These are phyloP conservation scores for Amblyopsis hoosieri DNA, from an alignment of 2,797 vertebrate genomes.

Conservation along the genomic window DNA sequence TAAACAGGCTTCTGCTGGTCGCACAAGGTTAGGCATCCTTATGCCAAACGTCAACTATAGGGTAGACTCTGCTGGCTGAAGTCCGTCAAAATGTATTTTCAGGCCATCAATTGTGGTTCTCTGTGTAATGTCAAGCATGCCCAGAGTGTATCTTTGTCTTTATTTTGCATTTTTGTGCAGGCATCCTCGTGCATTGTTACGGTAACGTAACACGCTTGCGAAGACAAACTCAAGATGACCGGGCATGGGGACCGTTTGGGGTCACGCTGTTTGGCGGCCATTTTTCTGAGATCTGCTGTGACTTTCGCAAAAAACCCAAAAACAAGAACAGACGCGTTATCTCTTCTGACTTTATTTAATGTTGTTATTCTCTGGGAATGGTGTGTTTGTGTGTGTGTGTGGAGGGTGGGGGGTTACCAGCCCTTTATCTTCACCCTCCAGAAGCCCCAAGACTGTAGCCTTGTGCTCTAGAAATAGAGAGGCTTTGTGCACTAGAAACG, in stretches of 20 bases:
- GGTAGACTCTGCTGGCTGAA: too few relatives aligned
- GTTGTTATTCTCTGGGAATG: conserved; percentile 22
- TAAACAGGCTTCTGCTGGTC: conserved; percentile 1
- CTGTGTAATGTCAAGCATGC: background rate
- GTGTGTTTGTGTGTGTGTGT: background rate
- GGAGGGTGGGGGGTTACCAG: conserved; percentile 28
- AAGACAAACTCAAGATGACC: background rate
- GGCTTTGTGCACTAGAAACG: conserved; percentile 56
- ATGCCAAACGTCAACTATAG: background rate
- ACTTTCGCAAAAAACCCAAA: conserved; percentile 28
- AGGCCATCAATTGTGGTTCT: background rate
- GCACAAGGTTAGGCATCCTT: conserved; percentile 7
- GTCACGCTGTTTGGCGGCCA: background rate
- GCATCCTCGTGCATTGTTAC: conserved; percentile 4
- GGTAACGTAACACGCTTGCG: background rate
- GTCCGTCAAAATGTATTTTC: background rate
- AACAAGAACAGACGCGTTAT: conserved; percentile 27
- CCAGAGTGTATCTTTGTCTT: conserved; percentile 2
- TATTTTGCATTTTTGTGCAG: background rate
- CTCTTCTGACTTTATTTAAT: conserved; percentile 27
- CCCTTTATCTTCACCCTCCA: conserved; percentile 32
- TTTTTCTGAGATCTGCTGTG: conserved; percentile 37
- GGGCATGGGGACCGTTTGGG: background rate
- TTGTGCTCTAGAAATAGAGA: conserved; percentile 56
- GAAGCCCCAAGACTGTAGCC: conserved; percentile 41